Percentiles rank a stretch among this genome's conserved stretches.
Evolutionary conservation across 2,888 invertebrate genomes (phyloP).

Genomic region (Drosophila setosimentum): DNA sequence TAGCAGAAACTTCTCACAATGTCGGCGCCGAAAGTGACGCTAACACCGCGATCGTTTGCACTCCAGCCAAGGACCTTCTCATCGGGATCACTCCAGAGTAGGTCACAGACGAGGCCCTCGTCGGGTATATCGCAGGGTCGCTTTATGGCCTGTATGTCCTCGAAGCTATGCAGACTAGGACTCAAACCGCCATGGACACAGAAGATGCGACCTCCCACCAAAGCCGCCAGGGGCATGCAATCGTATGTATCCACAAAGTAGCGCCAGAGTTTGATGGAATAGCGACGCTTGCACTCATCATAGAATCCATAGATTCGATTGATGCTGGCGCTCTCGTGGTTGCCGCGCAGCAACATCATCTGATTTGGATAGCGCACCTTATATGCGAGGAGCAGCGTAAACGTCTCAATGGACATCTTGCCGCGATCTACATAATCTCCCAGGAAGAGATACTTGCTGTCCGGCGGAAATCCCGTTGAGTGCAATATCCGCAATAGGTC

Average conservation of each 20-base stretch:
- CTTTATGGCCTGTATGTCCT: constrained; percentile 98
- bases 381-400: constrained; percentile 97
- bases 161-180: constrained; percentile 97
- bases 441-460: constrained; percentile 98
- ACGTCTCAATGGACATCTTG: constrained; percentile 98
- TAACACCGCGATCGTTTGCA: constrained; percentile 99
- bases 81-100: constrained; percentile 98
- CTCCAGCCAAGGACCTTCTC: constrained; percentile 99
- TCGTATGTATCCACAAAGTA: constrained; percentile 99
- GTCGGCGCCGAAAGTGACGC: constrained; percentile 99
- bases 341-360: constrained; percentile 97
- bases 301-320: constrained; percentile 98
- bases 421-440: constrained; percentile 99
- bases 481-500: constrained; percentile 98
- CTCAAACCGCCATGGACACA: constrained; percentile 93
- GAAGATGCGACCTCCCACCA: constrained; percentile 91
- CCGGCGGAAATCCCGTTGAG: constrained; percentile 99
- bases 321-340: constrained; percentile 98
- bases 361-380: constrained; percentile 99
- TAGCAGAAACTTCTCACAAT: constrained; percentile 99
- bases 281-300: constrained; percentile 96
- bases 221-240: constrained; percentile 98
- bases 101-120: constrained; percentile 97
- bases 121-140: constrained; percentile 99
- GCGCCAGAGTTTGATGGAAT: constrained; percentile 99